Percentiles rank a stretch among this genome's conserved stretches.
Conservation (phyloP, 2,113 vertebrate species). For the Tupaia chinensis region DNA sequence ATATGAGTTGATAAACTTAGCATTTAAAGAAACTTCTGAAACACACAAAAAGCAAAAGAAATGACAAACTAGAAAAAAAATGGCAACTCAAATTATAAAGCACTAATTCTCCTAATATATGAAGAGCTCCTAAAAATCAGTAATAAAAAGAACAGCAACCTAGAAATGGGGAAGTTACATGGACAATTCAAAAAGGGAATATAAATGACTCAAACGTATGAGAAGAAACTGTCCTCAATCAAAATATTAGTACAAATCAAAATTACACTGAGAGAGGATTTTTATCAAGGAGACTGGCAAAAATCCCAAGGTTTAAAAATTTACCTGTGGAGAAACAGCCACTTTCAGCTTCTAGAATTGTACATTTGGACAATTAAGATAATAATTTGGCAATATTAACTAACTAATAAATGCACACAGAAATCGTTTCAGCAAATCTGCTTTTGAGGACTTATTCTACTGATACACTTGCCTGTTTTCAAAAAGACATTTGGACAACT, state of each 20-base stretch:
- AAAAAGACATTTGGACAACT: constrained; percentile 30
- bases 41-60: not conserved
- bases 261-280: not conserved
- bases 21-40: constrained; percentile 9
- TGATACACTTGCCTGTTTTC: not conserved
- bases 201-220: not conserved
- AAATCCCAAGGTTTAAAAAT: constrained; percentile 27
- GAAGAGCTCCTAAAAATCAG: constrained; percentile 19
- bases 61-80: not conserved
- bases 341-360: not conserved
- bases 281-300: not conserved
- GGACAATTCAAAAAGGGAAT: not conserved
- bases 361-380: not conserved
- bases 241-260: not conserved
- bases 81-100: constrained; percentile 12
- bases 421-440: not conserved
- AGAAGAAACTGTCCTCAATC: not conserved
- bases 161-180: not conserved
- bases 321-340: not conserved
- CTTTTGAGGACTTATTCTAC: constrained; percentile 20
- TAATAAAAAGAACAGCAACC: not conserved
- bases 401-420: not conserved
- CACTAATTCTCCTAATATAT: not conserved
- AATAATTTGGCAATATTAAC: constrained; percentile 5
- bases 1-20: not conserved